These are phyloP conservation scores for Oscheius sp. DNA, from an alignment of 2,888 invertebrate genomes.

Conservation along the genomic window DNA sequence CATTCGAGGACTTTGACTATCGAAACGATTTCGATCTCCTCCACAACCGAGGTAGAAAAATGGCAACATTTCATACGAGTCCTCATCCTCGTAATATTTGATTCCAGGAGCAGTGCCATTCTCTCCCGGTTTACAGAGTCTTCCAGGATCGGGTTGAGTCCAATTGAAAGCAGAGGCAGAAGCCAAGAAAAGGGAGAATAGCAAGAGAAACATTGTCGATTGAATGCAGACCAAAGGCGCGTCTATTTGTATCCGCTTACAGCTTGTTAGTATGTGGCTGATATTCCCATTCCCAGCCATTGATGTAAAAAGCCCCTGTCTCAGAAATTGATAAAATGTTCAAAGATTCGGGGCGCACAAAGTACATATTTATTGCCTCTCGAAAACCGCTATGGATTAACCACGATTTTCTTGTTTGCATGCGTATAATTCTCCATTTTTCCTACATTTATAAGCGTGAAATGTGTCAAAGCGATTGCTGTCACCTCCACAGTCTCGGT, in stretches of 20 bases:
- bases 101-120: background rate
- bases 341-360: too few species aligned
- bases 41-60: background rate
- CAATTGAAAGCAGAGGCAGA: background rate
- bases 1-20: background rate
- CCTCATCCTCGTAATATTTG: background rate
- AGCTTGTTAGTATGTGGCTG: too few species aligned
- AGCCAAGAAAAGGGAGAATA: background rate
- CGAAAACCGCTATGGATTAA: too few species aligned
- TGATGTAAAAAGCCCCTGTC: too few species aligned
- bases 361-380: too few species aligned
- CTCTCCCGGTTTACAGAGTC: background rate
- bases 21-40: background rate
- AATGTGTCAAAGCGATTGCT: background rate
- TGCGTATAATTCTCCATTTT: too few species aligned
- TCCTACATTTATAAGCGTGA: too few species aligned
- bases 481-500: background rate
- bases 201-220: background rate
- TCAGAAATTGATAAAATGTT: too few species aligned
- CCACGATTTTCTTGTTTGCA: too few species aligned
- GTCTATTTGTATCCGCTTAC: too few species aligned
- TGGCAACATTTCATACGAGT: background rate
- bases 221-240: too few species aligned
- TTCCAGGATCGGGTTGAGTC: background rate
- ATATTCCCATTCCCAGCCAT: too few species aligned